A percentile compares a stretch with the other conserved stretches of the same genome.
Evolutionary conservation across 1,140 invertebrate genomes (phyloP).

Genomic region (Euwallacea fornicatus): DNA sequence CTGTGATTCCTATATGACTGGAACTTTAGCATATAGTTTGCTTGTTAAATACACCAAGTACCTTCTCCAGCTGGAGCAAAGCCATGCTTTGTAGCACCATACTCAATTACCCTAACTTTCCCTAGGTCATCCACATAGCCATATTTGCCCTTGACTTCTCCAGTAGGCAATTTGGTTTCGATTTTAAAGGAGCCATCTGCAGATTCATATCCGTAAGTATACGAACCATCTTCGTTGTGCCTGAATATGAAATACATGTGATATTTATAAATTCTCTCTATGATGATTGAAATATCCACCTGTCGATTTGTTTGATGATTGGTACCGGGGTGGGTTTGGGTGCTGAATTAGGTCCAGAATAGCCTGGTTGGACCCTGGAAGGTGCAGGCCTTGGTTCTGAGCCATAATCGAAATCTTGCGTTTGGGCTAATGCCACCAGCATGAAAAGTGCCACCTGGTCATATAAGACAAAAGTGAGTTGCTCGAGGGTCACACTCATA

Average conservation of each 20-base stretch:
- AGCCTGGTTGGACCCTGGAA: slow-evolving; percentile 52
- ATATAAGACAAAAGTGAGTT: not conserved
- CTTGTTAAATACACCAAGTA: not conserved
- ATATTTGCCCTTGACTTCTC: slow-evolving; percentile 82
- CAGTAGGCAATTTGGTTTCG: slow-evolving; percentile 75
- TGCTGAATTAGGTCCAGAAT: slow-evolving; percentile 53
- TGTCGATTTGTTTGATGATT: slow-evolving; percentile 84
- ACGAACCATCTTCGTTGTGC: slow-evolving; percentile 83
- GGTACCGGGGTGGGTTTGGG: slow-evolving; percentile 70
- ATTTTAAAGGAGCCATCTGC: slow-evolving; percentile 85
- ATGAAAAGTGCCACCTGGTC: slow-evolving; percentile 54
- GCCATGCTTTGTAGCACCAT: slow-evolving; percentile 83
- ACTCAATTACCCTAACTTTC: slow-evolving; percentile 80
- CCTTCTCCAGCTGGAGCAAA: slow-evolving; percentile 86
- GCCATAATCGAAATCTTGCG: slow-evolving; percentile 65
- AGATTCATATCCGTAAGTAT: slow-evolving; percentile 84
- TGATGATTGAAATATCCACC: slow-evolving; percentile 51
- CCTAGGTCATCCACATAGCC: slow-evolving; percentile 84
- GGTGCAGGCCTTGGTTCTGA: slow-evolving; percentile 57
- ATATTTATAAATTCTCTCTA: slow-evolving; percentile 35
- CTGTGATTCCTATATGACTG: slow-evolving; percentile 61
- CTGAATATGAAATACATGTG: slow-evolving; percentile 52
- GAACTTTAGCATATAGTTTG: not conserved
- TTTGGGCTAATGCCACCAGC: slow-evolving; percentile 52
- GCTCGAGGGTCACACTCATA: not conserved